Evolutionary conservation across 2,888 invertebrate species (phyloP), one percentile per base, ranked within the genome.

Genomic region (Aphidius colemani): DNA sequence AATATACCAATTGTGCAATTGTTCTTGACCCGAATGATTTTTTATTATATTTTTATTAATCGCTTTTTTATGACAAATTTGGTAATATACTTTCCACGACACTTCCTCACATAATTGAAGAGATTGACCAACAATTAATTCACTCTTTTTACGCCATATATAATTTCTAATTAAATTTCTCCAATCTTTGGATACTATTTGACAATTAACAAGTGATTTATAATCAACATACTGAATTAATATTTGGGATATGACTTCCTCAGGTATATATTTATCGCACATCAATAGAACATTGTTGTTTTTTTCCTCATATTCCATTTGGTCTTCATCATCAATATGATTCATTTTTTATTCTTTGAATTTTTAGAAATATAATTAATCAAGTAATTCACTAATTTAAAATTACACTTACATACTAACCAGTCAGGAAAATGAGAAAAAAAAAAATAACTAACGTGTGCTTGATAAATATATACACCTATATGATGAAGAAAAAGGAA

Each of bases 181-280:
- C 87, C 87, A 87, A 49, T 78, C 78, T 70, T 82, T 84, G 68
- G 87, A 87, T 1, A 87, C 87, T 45, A 83, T 68, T 59, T 83
- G 82, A 67, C 83, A 82, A n/a, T 74, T 79, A 9, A 83, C 65
- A 1, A 86, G 69, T 13, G 83, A 75, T 58, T 78, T 73, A 4
- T 79, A 71, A 64, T 84, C 82, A 3, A 83, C 70, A 61, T 78
- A 77, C 11, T 71, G 72, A 18, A 18, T 18, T 11, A 86, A 72
- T 59, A 86, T 84, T 63, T 83, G 72, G 2, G 78, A 69, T n/a
- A 86, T 66, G 41, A 86, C 69, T 75, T 87, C 86, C 74, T 83
- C 81, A 1, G 86, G 86, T 11, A 86, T 65, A 67, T 83, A 83
- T 59, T 72, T 70, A 50, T 75, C 72, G 43, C 74, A 72, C 7